These are phyloP conservation scores for Sitta europaea DNA, from an alignment of 2,113 vertebrate genomes.

Conservation along the genomic window DNA sequence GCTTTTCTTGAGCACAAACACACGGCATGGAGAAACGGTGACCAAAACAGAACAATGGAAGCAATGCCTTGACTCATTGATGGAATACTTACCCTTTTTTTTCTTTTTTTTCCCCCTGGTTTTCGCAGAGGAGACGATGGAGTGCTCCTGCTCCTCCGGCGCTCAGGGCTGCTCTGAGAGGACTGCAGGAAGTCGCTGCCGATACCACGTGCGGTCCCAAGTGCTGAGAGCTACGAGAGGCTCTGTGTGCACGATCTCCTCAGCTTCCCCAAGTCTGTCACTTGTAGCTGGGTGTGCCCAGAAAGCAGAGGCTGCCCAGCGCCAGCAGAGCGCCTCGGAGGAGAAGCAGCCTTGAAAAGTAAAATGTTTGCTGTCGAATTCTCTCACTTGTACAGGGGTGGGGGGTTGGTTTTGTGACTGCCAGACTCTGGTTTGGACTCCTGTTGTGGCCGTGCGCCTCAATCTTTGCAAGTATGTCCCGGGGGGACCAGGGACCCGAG, in stretches of 20 bases:
- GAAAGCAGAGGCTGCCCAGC: not conserved
- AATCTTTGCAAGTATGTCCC: accelerated
- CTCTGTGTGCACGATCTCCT: not conserved
- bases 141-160: not conserved
- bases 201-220: not conserved
- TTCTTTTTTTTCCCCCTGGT: not conserved
- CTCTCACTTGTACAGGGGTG: not conserved
- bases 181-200: not conserved
- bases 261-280: not conserved
- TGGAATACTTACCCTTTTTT: not conserved
- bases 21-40: not conserved
- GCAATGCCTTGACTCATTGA: not conserved
- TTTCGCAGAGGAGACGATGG: not conserved
- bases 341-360: not conserved
- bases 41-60: not conserved
- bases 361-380: not conserved
- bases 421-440: not conserved
- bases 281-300: too few relatives aligned
- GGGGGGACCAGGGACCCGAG: not conserved
- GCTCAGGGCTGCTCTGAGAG: not conserved
- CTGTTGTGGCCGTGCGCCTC: not conserved
- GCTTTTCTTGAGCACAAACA: not conserved
- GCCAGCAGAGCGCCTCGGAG: not conserved
- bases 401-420: not conserved
- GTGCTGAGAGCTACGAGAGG: not conserved